phyloP scores from a whole-genome alignment of 2,113 vertebrate genomes.

The Solenodon paradoxus region DNA sequence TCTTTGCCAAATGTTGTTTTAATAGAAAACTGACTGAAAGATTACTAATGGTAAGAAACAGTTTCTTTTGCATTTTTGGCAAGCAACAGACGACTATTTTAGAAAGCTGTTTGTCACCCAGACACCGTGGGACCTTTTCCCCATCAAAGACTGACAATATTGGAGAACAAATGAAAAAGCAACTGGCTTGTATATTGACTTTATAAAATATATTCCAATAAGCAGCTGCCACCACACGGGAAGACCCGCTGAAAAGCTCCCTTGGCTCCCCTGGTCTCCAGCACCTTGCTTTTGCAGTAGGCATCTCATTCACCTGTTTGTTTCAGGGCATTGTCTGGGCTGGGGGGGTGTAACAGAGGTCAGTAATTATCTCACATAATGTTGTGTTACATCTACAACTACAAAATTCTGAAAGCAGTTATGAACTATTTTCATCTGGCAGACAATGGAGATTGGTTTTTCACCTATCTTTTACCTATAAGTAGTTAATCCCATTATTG shows the following conservation, averaged over 20 bases:
- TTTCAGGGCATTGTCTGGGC: neutral
- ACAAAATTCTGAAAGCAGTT: neutral
- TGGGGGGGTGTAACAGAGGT: neutral
- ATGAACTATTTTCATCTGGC: conserved; percentile 41
- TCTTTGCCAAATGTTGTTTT: neutral
- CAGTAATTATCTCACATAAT: conserved; percentile 40
- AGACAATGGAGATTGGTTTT: conserved; percentile 39
- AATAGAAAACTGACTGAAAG: neutral
- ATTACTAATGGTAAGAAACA: neutral
- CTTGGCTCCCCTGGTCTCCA: fast-evolving
- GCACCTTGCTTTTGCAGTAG: neutral
- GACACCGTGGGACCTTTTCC: neutral
- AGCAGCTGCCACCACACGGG: neutral
- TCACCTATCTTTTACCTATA: conserved; percentile 25
- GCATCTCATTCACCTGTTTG: neutral
- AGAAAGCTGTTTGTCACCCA: neutral
- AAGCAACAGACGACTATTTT: neutral
- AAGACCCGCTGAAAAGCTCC: neutral
- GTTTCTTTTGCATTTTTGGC: neutral
- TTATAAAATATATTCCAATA: neutral
- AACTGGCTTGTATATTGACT: neutral
- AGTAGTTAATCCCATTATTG: conserved; percentile 57
- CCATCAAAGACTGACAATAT: neutral
- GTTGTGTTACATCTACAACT: neutral
- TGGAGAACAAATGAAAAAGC: neutral